Evolutionary conservation across 2,797 vertebrate species (phyloP).

Genomic region (Anolis apletophallus): DNA sequence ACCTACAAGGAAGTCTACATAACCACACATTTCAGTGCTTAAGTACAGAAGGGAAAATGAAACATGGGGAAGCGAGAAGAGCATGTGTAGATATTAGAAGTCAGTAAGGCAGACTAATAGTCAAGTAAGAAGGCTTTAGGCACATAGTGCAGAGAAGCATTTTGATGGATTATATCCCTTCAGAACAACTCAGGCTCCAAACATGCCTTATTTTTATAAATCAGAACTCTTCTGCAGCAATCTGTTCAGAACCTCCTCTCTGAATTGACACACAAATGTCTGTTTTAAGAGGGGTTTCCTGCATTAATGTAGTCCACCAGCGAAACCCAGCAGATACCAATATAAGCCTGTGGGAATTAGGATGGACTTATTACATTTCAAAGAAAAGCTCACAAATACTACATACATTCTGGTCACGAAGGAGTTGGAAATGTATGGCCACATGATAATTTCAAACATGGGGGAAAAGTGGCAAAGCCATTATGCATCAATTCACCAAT

Average conservation of each 20-base stretch:
- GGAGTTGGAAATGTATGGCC: neutral
- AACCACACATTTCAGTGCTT: neutral
- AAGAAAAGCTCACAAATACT: neutral
- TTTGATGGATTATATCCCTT: no score
- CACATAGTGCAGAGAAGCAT: neutral
- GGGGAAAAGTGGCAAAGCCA: neutral
- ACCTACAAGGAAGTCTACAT: neutral
- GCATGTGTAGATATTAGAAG: neutral
- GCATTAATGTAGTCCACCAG: conserved; percentile 81
- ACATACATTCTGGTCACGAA: neutral
- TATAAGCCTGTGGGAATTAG: conserved; percentile 74
- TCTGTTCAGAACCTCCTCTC: conserved; percentile 60
- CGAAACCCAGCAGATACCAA: conserved; percentile 78
- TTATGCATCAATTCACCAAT: neutral
- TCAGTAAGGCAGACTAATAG: no score
- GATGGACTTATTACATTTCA: conserved; percentile 70
- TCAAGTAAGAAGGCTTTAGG: no score
- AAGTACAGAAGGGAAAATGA: neutral
- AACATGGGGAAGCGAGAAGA: neutral
- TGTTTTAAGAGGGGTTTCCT: conserved; percentile 47
- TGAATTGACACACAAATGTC: conserved; percentile 58
- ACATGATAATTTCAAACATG: neutral
- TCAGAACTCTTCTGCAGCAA: neutral
- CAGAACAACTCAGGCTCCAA: neutral
- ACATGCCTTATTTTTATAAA: rapidly evolving